Base-by-base conservation (phyloP, 2,797 vertebrate species). In the Oceanodroma leucorhoa region DNA sequence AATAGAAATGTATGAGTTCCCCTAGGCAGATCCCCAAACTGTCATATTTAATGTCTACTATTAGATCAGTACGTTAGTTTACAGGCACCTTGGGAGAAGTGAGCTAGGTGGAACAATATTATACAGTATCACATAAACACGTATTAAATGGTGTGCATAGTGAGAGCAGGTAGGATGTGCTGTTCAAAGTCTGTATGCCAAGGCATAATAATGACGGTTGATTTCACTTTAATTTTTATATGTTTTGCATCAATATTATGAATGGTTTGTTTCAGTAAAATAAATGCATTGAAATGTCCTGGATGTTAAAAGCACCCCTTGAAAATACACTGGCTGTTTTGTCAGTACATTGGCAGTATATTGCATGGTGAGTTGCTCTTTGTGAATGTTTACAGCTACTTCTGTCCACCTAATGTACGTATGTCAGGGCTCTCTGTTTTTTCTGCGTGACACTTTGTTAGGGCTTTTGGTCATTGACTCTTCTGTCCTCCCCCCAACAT, bases 1-100 rank as follows among this genome's bases (percentile, higher is more conserved):
- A 95, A 79, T 30, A 79, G 32, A 83, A 93, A 79, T 90, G 26
- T 89, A 65, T 90, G 70, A 95, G 43, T 73, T 94, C 70, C 62
- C 46, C 32, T 62, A 79, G 85, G 80, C 69, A 90, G 46, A 53
- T 90, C 73, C 51, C 36, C 77, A 84, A 34, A 87, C 51, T 92
- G 32, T 91, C 70, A 20, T 84, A 82, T 89, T 84, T 94, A 88
- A 70, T 66, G 69, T 45, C 69, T 81, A 4, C 72, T 29, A 10
- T 92, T 91, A 91, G 85, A 83, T 87, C 61, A 81, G 57, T 54
- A 11, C n/a, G 45, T 75, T 85, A 54, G 58, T 65, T 96, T 91
- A 94, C 46, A 88, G 51, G 70, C 36, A 61, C 5, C 62, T 51
- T 36, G 62, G 64, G 75, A 95, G 64, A 87, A 46, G 60, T 84